Base-by-base conservation (phyloP, 2,888 invertebrate genomes). In the Neoitamus cyanurus region DNA sequence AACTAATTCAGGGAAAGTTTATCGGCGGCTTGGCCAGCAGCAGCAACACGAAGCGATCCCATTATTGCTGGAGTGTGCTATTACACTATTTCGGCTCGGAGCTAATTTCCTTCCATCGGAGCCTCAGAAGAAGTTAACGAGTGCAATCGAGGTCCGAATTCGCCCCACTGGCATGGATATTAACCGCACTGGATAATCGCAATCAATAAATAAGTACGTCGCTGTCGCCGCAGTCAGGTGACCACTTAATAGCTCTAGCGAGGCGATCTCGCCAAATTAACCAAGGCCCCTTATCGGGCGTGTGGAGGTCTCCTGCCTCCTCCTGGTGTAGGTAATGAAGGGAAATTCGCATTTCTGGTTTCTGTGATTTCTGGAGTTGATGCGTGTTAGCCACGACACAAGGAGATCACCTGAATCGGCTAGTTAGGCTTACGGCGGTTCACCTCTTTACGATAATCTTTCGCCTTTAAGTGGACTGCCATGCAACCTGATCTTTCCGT, bases 1-100 rank as follows among this genome's bases (percentile, higher is more conserved):
- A 72, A 34, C 72, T 34, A 72, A 72, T 30, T 72, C 72, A 72
- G 72, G 31, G 72, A 72, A 72, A 72, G 72, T 72, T 72, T 11
- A 30, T n/a, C 11, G 2, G 20, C 13, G 69, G 69, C 25, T 11
- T 72, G 13, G 72, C 72, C 31, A 9, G 31, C 72, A 9, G 31
- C 72, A 72, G 72, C 72, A 28, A 72, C 6, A 30, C 25, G 6
- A 72, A 31, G 30, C 31, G 13, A 72, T 72, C 72, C 72, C 3
- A 72, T 72, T 72, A 31, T n/a, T 25, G 15, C 3, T 37, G 34
- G n/a, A n/a, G n/a, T n/a, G 34, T 34, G 72, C 72, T 28, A 31
- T 72, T 30, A 7, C 11, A 72, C 7, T 72, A 72, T 72, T 72
- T 72, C 28, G 72, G 30, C 28, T 72, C 3, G 28, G 31, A 31